Conservation (phyloP, 2,888 invertebrate genomes). For the Hypsopygia costalis region DNA sequence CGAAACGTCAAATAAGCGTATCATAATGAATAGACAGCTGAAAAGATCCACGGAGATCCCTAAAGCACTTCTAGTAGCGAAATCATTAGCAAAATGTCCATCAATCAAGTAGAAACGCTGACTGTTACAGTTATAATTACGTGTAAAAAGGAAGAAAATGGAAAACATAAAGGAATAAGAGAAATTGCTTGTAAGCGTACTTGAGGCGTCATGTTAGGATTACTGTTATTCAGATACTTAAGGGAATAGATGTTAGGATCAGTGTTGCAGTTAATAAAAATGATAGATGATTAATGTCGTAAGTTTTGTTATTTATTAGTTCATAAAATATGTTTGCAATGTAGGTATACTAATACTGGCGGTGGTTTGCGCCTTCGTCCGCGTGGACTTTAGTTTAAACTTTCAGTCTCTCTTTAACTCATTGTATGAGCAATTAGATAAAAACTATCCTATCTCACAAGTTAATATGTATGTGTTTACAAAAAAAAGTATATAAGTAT, state of each 20-base stretch:
- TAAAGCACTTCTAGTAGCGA: conserved; percentile 10
- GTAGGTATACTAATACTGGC: no score
- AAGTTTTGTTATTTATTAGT: no score
- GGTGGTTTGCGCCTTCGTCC: no score
- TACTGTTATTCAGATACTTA: conserved; percentile 11
- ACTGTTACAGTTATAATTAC: conserved; percentile 36
- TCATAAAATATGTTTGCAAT: no score
- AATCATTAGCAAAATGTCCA: conserved; percentile 40
- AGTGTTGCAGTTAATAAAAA: no score
- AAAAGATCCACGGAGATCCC: conserved; percentile 17
- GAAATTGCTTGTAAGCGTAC: conserved; percentile 9
- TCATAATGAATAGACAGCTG: conserved; percentile 21
- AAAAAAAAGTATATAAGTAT: no score
- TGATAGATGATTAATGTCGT: no score
- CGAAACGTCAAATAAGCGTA: conserved; percentile 15
- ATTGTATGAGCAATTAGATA: no score
- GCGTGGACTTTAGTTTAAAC: no score
- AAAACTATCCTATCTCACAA: no score
- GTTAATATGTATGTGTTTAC: no score
- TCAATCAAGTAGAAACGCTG: conserved; percentile 39
- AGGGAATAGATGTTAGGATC: not conserved
- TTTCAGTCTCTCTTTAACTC: no score
- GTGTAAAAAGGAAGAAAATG: conserved; percentile 27
- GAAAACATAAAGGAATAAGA: conserved; percentile 12
- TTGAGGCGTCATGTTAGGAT: conserved; percentile 7